These are phyloP conservation scores for Poecilia latipinna DNA, from an alignment of 2,113 vertebrate genomes.

Conservation along the genomic window DNA sequence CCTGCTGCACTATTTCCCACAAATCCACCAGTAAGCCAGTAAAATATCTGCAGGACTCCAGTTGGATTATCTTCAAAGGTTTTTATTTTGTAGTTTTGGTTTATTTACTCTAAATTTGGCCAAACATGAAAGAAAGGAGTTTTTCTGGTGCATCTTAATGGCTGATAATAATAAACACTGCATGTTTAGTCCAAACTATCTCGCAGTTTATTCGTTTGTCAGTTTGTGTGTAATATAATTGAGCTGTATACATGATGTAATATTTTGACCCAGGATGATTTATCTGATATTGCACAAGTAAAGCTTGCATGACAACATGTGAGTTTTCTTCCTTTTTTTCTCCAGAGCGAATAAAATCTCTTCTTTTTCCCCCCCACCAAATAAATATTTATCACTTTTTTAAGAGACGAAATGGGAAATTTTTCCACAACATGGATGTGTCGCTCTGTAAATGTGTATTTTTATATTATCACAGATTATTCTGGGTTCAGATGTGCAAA, in stretches of 20 bases:
- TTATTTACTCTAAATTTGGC: neutral
- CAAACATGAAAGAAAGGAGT: neutral
- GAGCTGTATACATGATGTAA: neutral
- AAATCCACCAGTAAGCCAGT: neutral
- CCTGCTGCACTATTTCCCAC: neutral
- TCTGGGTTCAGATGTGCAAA: too few relatives aligned
- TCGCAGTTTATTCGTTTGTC: neutral
- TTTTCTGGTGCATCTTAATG: neutral
- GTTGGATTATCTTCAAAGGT: neutral
- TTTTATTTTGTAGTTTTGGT: too few relatives aligned
- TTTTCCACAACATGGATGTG: slow-evolving; percentile 13
- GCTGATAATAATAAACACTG: neutral
- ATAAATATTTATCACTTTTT: slow-evolving; percentile 10
- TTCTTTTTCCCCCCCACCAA: neutral
- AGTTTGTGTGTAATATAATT: neutral
- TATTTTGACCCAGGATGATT: neutral
- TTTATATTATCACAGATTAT: slow-evolving; percentile 1
- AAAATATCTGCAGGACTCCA: neutral
- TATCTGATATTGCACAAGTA: slow-evolving; percentile 1
- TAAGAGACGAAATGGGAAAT: slow-evolving; percentile 27
- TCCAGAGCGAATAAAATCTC: neutral
- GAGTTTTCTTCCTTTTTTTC: neutral
- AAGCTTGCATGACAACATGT: slow-evolving; percentile 6
- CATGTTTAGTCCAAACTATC: neutral
- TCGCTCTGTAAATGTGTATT: slow-evolving; percentile 43